Evolutionary conservation across 2,113 vertebrate genomes (phyloP), one percentile per base, ranked within the genome.

Genomic region (human): DNA sequence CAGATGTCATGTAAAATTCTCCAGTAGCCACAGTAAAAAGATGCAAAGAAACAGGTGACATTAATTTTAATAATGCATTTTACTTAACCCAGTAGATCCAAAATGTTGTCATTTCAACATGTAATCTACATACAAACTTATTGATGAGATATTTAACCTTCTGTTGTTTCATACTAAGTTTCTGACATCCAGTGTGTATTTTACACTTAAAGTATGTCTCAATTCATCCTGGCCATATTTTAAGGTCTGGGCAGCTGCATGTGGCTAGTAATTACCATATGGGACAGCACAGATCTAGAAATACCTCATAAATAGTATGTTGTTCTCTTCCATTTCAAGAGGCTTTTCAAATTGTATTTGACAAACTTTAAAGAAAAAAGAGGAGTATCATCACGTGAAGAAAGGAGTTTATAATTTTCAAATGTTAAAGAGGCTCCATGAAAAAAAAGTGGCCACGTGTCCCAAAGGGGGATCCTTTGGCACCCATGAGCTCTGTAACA

Each of bases 391-490:
- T 95, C 38, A 68, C 86, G 40, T 35, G n/a, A 91, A 92, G 30
- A 64, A 40, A 92, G 38, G 12, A 68, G 18, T 73, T 86, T 20
- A 16, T 97, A 76, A 48, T 93, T 68, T 96, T 89, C 72, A 86
- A 89, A 79, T 96, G 80, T 93, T 68, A 73, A 92, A 66, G 59
- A 86, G 70, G 79, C 23, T 66, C 20, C n/a, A 45, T 90, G 88
- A 52, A 94, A 73, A 84, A 91, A 89, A 95, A 90, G 18, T 79
- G 82, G 50, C 82, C 57, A 6, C 3, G 3, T 68, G 43, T 89
- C 95, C 94, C 95, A 52, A 14, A 79, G 86, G 38, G 35, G 6
- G 48, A 32, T 85, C 89, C 86, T 97, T 70, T 75, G 86, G 40
- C 52, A 91, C 80, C 73, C 0, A 11, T 38, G 72, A 48, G 40